A percentile compares a stretch with the other conserved stretches of the same genome.
Evolutionary conservation across 2,797 vertebrate genomes (phyloP).

Genomic region (Muscicapa comitata): DNA sequence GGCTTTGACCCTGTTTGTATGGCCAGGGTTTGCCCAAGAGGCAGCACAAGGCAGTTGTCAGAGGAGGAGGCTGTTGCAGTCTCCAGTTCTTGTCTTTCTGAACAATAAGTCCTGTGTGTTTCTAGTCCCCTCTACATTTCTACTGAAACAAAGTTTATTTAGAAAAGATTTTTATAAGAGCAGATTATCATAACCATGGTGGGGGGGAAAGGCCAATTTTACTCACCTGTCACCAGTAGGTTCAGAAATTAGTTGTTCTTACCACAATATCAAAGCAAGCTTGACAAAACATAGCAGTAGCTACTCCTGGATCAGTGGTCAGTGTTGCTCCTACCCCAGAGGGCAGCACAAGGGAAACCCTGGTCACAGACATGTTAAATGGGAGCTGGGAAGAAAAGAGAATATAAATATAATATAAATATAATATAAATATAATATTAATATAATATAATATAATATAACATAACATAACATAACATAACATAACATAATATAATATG

Average conservation of each 20-base stretch:
- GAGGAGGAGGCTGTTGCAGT: background rate
- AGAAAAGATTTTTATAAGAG: background rate
- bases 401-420: too few relatives aligned
- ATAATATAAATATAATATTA: too few relatives aligned
- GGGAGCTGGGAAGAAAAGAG: too few relatives aligned
- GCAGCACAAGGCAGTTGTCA: background rate
- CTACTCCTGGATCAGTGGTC: background rate
- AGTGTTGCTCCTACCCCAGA: background rate
- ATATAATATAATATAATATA: too few relatives aligned
- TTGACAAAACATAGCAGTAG: background rate
- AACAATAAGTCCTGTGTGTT: background rate
- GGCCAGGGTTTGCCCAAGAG: background rate
- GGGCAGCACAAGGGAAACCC: background rate
- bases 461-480: too few relatives aligned
- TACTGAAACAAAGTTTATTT: background rate
- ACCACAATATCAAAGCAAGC: background rate
- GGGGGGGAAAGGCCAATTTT: background rate
- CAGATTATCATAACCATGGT: background rate
- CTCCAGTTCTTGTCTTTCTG: background rate
- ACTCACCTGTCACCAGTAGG: background rate
- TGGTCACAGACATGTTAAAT: background rate
- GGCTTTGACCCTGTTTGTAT: background rate
- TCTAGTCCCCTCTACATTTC: background rate
- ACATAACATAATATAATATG: too few relatives aligned
- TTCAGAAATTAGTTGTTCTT: background rate